Percentiles rank a stretch among this genome's conserved stretches.
These are phyloP conservation scores for Corythornis vintsioides DNA, from an alignment of 2,113 vertebrate genomes.

Conservation along the genomic window DNA sequence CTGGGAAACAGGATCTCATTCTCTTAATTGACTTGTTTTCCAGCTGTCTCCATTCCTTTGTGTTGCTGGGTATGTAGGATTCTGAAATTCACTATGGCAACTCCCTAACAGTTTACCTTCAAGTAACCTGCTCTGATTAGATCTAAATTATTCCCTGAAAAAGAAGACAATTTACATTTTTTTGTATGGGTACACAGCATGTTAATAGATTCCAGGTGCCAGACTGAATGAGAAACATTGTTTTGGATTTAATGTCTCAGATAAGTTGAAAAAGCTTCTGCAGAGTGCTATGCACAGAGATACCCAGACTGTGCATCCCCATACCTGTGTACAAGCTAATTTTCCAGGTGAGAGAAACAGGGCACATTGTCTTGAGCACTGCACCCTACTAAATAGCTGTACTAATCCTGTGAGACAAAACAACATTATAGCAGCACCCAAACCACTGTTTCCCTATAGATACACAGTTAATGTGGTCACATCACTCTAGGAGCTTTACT, in stretches of 20 bases:
- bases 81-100: background rate
- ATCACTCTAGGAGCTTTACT: background rate
- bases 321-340: background rate
- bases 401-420: background rate
- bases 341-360: background rate
- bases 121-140: background rate
- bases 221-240: background rate
- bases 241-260: background rate
- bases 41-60: background rate
- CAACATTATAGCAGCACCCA: background rate
- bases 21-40: background rate
- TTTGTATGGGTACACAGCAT: background rate
- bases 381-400: background rate
- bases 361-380: background rate
- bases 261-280: background rate
- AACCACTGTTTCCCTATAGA: background rate
- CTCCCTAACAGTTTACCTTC: background rate
- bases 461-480: background rate
- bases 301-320: background rate
- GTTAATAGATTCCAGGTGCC: background rate
- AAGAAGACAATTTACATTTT: background rate
- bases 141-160: slow-evolving; percentile 8
- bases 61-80: background rate
- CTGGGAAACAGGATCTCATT: background rate
- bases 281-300: background rate